Base-by-base conservation (phyloP, 2,113 vertebrate genomes). In the Cephalophus harveyi region DNA sequence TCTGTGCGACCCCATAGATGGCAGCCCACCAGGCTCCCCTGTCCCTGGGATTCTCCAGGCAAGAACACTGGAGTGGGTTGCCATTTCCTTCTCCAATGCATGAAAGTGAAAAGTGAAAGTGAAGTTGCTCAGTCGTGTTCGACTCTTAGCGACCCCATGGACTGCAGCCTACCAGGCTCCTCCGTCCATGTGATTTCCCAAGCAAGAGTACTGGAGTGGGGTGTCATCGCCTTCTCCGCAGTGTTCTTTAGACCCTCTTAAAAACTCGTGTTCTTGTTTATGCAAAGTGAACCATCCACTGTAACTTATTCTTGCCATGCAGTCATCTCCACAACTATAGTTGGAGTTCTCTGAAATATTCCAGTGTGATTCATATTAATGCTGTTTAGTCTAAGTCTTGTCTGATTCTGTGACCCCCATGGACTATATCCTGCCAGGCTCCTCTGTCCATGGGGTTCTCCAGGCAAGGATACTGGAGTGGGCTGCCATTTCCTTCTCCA, bases 261-360 rank as follows among this genome's bases (percentile, higher is more conserved):
- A 19, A 57, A 9, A 0, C 50, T 7, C 3, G 0, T 19, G 4
- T 11, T 30, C 9, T 82, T 40, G 5, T 40, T 57, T 15, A 6
- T 57, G 67, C 19, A 19, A 8, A 62, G 17, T 19, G 17, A n/a
- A 15, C 5, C 25, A n/a, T 76, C 28, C 36, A 36, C 1, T 71
- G 4, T 36, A 12, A 21, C 12, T 43, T 52, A 62, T 6, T 36
- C 46, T 84, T 57, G n/a, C 12, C 25, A 1, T 30, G 17, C 0
- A 14, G 3, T n/a, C 33, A 54, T 36, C 25, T 30, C 13, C 19
- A 60, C 23, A 40, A 7, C 12, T 25, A 3, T 48, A 17, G 85
- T 82, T 43, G 85, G 43, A 79, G 6, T 76, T 91, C 4, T 95
- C 25, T 88, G 13, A 92, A 46, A n/a, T 62, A 25, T n/a, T 13